Evolutionary conservation across 2,888 invertebrate species (phyloP).

Genomic region (Onthophagus sagittarius): DNA sequence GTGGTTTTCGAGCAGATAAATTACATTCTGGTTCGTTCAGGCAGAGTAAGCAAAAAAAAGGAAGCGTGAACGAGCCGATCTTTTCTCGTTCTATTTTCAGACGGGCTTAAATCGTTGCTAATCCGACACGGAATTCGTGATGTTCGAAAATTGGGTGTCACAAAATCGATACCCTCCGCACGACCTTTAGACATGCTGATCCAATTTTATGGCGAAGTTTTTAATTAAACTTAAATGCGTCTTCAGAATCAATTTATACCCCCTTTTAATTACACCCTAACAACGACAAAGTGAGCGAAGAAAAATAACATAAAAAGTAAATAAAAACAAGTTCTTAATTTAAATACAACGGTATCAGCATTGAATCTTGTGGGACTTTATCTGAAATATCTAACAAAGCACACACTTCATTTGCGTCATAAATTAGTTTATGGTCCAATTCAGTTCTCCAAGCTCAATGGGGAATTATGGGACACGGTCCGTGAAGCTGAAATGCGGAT

Average conservation of each 20-base stretch:
- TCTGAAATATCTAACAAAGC: not conserved
- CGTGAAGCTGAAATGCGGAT: not conserved
- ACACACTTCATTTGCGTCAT: not conserved
- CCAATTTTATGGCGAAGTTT: not conserved
- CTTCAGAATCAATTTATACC: too few relatives aligned
- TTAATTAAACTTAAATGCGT: not conserved
- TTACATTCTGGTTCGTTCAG: not conserved
- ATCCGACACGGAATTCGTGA: not conserved
- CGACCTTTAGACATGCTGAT: not conserved
- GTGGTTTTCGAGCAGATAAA: not conserved
- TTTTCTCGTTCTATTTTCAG: not conserved
- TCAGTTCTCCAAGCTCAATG: not conserved
- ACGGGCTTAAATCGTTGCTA: not conserved
- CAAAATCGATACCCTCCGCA: not conserved
- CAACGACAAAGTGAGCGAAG: not conserved
- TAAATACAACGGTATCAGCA: not conserved
- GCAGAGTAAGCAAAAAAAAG: not conserved
- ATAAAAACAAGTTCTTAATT: not conserved
- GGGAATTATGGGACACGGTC: not conserved
- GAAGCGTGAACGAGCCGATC: not conserved
- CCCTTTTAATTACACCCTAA: too few relatives aligned
- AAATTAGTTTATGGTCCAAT: not conserved
- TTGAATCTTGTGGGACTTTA: not conserved
- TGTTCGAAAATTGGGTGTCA: not conserved
- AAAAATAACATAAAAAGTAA: not conserved